A percentile compares a stretch with the other conserved stretches of the same genome.
Conservation (phyloP, 2,797 vertebrate genomes). For the Tangara arthus region DNA sequence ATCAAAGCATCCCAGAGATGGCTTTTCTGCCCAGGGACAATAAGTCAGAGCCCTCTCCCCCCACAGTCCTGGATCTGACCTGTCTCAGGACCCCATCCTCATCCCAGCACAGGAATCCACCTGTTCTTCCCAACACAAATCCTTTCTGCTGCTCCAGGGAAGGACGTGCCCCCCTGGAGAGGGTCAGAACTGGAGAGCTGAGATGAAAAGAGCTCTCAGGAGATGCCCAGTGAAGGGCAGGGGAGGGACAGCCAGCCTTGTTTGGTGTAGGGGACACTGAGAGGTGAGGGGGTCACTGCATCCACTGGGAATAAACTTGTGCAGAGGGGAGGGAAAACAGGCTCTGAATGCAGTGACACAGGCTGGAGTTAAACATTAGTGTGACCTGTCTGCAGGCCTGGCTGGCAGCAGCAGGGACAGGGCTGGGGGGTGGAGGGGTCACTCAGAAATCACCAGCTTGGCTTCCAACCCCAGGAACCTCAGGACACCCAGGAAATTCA, state of each 20-base stretch:
- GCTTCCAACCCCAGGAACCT: not conserved
- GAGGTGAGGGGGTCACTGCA: not conserved
- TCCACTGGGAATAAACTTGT: not conserved
- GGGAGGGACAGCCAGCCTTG: not conserved
- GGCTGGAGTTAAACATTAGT: slow-evolving; percentile 61
- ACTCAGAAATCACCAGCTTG: not conserved
- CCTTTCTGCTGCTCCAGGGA: not conserved
- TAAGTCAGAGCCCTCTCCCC: not conserved
- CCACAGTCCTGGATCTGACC: not conserved
- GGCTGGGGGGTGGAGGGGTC: not conserved
- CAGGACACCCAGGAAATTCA: not conserved
- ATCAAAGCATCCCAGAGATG: not conserved
- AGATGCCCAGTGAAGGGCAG: not conserved
- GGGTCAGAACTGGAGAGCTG: not conserved
- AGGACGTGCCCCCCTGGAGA: not conserved
- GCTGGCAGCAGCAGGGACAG: not conserved
- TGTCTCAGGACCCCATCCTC: not conserved
- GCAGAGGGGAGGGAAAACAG: not conserved
- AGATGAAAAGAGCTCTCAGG: not conserved
- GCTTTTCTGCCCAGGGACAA: not conserved
- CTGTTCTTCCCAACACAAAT: not conserved
- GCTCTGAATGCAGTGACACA: slow-evolving; percentile 38
- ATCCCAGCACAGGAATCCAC: not conserved
- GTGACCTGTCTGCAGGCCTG: slow-evolving; percentile 17
- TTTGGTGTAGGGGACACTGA: rapidly evolving